Evolutionary conservation across 2,888 invertebrate genomes (phyloP).

Genomic region (Octonoba sinensis): DNA sequence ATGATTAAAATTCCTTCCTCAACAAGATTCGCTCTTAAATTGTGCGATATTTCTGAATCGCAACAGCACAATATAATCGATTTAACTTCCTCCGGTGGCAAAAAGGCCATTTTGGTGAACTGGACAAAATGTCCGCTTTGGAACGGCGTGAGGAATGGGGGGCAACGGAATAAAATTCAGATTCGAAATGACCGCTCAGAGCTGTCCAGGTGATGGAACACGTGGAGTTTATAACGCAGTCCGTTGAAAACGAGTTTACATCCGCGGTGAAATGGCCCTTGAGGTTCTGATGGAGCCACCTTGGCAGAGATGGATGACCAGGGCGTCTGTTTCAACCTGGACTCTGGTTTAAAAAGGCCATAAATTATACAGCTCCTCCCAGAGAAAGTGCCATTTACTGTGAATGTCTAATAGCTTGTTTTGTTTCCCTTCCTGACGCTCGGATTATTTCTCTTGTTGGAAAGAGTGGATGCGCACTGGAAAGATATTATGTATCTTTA

Average conservation of each 20-base stretch:
- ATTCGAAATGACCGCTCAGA: constrained; percentile 35
- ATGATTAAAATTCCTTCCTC: no score
- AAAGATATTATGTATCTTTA: no score
- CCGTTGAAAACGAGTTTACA: constrained; percentile 46
- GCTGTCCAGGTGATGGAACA: constrained; percentile 57
- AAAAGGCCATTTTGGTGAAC: no score
- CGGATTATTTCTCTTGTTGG: no score
- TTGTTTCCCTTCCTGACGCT: constrained; percentile 1
- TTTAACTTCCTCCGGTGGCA: no score
- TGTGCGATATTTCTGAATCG: no score
- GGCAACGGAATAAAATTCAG: constrained; percentile 57
- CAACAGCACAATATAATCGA: no score
- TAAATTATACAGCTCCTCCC: constrained; percentile 26
- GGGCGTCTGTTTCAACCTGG: constrained; percentile 7
- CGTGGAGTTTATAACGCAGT: constrained; percentile 44
- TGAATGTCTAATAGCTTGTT: constrained; percentile 40
- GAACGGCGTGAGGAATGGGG: background rate
- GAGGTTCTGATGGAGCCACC: constrained; percentile 31
- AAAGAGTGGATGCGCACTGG: no score
- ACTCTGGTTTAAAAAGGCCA: constrained; percentile 10
- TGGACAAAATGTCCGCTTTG: background rate
- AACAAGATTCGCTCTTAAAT: no score
- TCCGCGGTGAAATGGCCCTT: constrained; percentile 49
- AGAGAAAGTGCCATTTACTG: background rate
- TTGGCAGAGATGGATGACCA: constrained; percentile 50